Base-by-base conservation (phyloP, 2,113 vertebrate genomes). In the Holacanthus passer region DNA sequence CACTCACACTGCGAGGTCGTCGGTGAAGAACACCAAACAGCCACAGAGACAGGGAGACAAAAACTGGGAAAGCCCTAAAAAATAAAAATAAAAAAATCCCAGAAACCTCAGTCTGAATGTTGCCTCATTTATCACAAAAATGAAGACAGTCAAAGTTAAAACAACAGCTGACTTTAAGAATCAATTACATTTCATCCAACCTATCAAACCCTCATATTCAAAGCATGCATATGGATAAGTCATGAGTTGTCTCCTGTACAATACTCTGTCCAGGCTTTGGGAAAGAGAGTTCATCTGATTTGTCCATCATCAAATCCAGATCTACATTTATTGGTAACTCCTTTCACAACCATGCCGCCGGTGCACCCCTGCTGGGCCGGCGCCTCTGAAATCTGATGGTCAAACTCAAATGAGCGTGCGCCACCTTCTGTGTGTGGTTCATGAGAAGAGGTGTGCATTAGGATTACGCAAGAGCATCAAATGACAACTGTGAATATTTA, bases 401-500 rank as follows among this genome's bases (percentile, higher is more conserved):
- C 80, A 60, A 66, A 72, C 66, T 73, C 45, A 64, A 17, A 52
- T 32, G 31, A 74, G 65, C 70, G 45, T 8, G 32, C 3, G 2
- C 35, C 16, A 53, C 37, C 22, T 27, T 32, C 24, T 56, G 5
- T 43, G 59, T 71, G 41, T 20, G 48, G 37, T 24, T 73, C 50
- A 32, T 73, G 39, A 37, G 50, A 29, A 17, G 53, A 39, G 14
- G 5, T 5, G 29, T 43, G 45, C 37, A 2, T 9, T 35, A 41
- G 43, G 35, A 59, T 81, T 60, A 39, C 41, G 43, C n/a, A 7
- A 22, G 17, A 56, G n/a, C 64, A 45, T 43, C 41, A 31, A 55
- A 41, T 67, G 52, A 63, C 76, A 63, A 53, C 59, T 35, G 55
- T 55, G 58, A 74, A 69, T 82, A 65, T 70, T 79, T 70, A 64